Evolutionary conservation across 2,797 vertebrate genomes (phyloP), one percentile per base, ranked within the genome.

Genomic region (Pseudochaenichthys georgianus): DNA sequence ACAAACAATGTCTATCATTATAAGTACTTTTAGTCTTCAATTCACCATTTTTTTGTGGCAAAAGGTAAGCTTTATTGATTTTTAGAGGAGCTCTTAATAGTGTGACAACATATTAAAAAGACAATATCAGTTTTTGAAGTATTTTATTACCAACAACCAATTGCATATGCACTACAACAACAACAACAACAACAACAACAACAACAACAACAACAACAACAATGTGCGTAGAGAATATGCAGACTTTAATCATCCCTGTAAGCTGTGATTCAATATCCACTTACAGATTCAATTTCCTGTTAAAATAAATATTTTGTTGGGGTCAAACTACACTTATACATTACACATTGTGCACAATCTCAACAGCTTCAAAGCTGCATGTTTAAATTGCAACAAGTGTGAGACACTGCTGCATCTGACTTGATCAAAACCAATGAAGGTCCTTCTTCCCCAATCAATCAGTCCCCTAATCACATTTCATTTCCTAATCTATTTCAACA

Each of bases 251-350:
- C 42, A 51, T 60, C 8, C 31, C 28, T 43, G n/a, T 53, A 68
- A 74, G 52, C 19, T 34, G 47, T 15, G 9, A 74, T 54, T 57
- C 58, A 63, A 34, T 17, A 41, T 50, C 16, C 31, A 58, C 42
- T 34, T 31, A 19, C 31, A 5, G 12, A 50, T 70, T 74, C 1
- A 77, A 55, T 51, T 42, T 15, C 46, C 51, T 54, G 43, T 64
- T 70, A 64, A 78, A 55, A 77, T 70, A 28, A 52, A 69, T 69
- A 41, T 63, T 77, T 69, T 66, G 70, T 54, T 77, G 52, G 70
- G 57, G 50, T 72, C 61, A 67, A 42, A 60, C 69, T 42, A 48
- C 73, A 77, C 73, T 38, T 70, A 17, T 34, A 50, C 45, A 43
- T 51, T 51, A 52, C 58, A 68, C 31, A 51, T 38, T 3, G 38